A percentile compares a stretch with the other conserved stretches of the same genome.
phyloP scores from a whole-genome alignment of 2,797 vertebrate genomes.

The Phoeniculus purpureus region DNA sequence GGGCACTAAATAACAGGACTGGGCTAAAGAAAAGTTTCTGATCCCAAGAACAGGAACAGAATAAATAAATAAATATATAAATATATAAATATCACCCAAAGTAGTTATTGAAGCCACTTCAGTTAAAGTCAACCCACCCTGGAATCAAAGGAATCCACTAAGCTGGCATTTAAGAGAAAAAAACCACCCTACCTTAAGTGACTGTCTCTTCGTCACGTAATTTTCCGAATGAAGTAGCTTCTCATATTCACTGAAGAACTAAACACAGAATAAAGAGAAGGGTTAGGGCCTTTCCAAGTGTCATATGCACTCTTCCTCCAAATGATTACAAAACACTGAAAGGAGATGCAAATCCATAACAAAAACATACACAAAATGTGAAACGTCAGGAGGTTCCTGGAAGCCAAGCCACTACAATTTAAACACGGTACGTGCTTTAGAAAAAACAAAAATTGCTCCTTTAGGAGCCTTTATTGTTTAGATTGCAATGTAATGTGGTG shows the following conservation, averaged over 20 bases:
- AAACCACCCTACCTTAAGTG: constrained; percentile 87
- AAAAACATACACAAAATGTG: not conserved
- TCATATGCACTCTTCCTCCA: not conserved
- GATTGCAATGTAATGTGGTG: not conserved
- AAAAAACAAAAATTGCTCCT: not conserved
- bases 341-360: not conserved
- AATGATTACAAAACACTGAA: not conserved
- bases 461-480: not conserved
- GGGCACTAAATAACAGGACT: not conserved
- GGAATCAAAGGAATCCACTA: not conserved
- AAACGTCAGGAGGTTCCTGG: not conserved
- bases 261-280: constrained; percentile 53
- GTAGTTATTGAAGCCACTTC: not conserved
- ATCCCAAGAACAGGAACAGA: not conserved
- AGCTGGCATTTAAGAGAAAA: not conserved
- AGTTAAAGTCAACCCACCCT: not conserved
- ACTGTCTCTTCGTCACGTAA: constrained; percentile 97
- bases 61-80: too few relatives aligned
- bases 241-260: constrained; percentile 99
- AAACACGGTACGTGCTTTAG: fast-evolving
- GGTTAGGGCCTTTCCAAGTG: not conserved
- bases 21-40: not conserved
- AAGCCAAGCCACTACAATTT: not conserved
- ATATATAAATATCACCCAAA: not conserved
- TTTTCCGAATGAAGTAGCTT: constrained; percentile 98